Evolutionary conservation across 2,113 vertebrate species (phyloP).

Genomic region (Neoarius graeffei): DNA sequence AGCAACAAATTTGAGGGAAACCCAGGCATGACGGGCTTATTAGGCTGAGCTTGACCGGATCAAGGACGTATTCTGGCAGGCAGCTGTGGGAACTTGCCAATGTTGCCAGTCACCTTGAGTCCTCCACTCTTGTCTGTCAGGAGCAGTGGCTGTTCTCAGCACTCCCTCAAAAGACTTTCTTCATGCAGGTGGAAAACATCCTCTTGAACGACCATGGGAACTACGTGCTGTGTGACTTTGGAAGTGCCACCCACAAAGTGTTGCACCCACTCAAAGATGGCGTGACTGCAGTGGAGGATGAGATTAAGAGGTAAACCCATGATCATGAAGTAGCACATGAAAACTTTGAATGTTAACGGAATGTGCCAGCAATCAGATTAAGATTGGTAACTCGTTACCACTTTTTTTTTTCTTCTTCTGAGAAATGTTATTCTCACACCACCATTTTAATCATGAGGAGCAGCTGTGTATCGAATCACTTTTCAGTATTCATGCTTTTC

Average conservation of each 20-base stretch:
- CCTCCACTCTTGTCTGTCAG: constrained; percentile 22
- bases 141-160: constrained; percentile 18
- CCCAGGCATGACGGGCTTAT: not conserved
- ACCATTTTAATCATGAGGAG: not conserved
- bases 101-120: constrained; percentile 31
- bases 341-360: not conserved
- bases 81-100: constrained; percentile 41
- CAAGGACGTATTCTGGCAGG: constrained; percentile 27
- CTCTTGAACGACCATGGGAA: constrained; percentile 89
- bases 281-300: constrained; percentile 91
- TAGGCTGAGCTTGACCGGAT: constrained; percentile 11
- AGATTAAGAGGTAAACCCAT: constrained; percentile 90
- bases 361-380: not conserved
- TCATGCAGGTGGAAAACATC: constrained; percentile 91
- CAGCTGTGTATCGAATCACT: not conserved
- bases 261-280: constrained; percentile 91
- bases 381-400: not conserved
- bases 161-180: not conserved
- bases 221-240: constrained; percentile 97
- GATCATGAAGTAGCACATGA: not conserved
- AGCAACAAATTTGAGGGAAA: constrained; percentile 15
- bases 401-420: not conserved
- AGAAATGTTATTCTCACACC: not conserved
- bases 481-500: not conserved
- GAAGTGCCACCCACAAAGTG: constrained; percentile 92